phyloP scores from a whole-genome alignment of 2,888 invertebrate species.

The Sinohyriopsis cumingii region DNA sequence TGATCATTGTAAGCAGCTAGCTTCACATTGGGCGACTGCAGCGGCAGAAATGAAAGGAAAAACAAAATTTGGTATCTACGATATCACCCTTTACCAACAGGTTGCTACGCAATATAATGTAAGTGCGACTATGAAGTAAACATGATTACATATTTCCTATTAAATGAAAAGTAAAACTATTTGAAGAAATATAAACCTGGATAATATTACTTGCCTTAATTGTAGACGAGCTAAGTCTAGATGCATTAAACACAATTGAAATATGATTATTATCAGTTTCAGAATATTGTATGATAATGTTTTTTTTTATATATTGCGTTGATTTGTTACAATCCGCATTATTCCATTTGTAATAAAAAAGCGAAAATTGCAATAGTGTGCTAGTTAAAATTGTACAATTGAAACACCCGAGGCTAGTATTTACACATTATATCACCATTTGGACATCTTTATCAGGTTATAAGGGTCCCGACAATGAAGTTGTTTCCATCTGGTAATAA shows the following conservation, averaged over 20 bases:
- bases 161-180: not conserved
- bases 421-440: not conserved
- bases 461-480: conserved; percentile 98
- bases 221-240: too few relatives aligned
- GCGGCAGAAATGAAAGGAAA: conserved; percentile 96
- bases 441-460: conserved; percentile 73
- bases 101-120: conserved; percentile 75
- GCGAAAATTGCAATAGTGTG: too few relatives aligned
- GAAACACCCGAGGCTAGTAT: not conserved
- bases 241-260: too few relatives aligned
- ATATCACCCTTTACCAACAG: conserved; percentile 91
- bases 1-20: conserved; percentile 85
- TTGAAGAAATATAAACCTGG: too few relatives aligned
- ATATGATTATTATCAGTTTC: too few relatives aligned
- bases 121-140: too few relatives aligned
- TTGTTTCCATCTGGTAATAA: conserved; percentile 82
- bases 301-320: too few relatives aligned
- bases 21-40: conserved; percentile 96
- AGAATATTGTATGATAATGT: too few relatives aligned
- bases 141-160: not conserved
- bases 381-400: not conserved
- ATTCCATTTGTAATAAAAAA: too few relatives aligned
- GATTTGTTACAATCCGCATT: too few relatives aligned
- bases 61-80: conserved; percentile 91
- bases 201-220: too few relatives aligned